Evolutionary conservation across 2,113 vertebrate species (phyloP).

Genomic region (Neoarius graeffei): DNA sequence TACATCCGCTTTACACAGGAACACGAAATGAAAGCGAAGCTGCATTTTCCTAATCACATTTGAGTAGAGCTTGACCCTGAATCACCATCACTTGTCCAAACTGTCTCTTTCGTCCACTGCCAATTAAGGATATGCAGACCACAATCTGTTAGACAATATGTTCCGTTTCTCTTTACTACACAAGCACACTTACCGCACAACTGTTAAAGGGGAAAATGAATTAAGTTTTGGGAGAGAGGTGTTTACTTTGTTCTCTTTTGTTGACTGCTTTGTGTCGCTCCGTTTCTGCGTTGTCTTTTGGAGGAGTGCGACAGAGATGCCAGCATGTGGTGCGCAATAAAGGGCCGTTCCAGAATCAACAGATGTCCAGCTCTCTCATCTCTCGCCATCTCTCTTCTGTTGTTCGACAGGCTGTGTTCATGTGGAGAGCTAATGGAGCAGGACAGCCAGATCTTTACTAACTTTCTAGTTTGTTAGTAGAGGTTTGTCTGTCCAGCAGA

Average conservation of each 20-base stretch:
- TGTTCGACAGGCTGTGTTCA: conserved; percentile 39
- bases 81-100: conserved; percentile 47
- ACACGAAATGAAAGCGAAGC: conserved; percentile 15
- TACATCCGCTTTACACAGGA: conserved; percentile 17
- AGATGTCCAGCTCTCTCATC: conserved; percentile 40
- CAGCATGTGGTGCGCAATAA: conserved; percentile 42
- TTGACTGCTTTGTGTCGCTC: conserved; percentile 5
- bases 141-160: conserved; percentile 76
- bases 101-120: conserved; percentile 64
- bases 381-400: conserved; percentile 27
- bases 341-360: conserved; percentile 44
- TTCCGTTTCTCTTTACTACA: conserved; percentile 72
- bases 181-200: conserved; percentile 67
- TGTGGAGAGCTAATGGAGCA: conserved; percentile 42
- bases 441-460: conserved; percentile 46
- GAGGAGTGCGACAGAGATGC: conserved; percentile 28
- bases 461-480: conserved; percentile 26
- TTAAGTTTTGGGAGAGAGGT: conserved; percentile 5
- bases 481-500: conserved; percentile 38
- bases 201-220: conserved; percentile 42
- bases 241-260: conserved; percentile 46
- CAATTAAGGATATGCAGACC: conserved; percentile 70
- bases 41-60: conserved; percentile 44
- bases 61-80: conserved; percentile 40
- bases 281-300: not conserved